Base-by-base conservation (phyloP, 2,113 vertebrate species). In the Ochotona princeps region DNA sequence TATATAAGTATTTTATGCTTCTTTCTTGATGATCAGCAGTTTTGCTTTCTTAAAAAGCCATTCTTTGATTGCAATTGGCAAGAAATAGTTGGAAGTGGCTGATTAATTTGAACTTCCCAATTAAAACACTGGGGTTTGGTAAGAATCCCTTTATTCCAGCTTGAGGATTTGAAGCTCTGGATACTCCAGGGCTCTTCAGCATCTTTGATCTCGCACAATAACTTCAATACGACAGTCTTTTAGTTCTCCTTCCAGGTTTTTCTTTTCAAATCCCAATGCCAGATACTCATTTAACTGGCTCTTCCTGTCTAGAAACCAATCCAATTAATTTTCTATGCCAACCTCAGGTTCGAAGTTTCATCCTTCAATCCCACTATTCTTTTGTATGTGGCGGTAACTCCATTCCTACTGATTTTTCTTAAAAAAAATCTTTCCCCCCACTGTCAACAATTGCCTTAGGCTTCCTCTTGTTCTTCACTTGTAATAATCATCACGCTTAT, bases 21-120 rank as follows among this genome's bases (percentile, higher is more conserved):
- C 17, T 80, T 81, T 94, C 57, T 88, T 93, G 66, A 79, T 94
- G 94, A 93, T 91, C 82, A 95, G 61, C 21, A 25, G 66, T 81
- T 92, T 70, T 85, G n/a, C 93, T 88, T 91, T 49, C 87, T 95
- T 63, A 84, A 95, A 96, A 92, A 93, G 73, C 65, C 75, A 10
- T 84, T 92, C 80, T 95, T 83, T 94, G 67, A 90, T 76, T 89
- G 38, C 69, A 93, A 94, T 26, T 88, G 82, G 86, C 76, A 65
- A 92, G 88, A 91, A 51, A 47, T 76, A 74, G 82, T 92, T 90
- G 47, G 75, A 85, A 80, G 7, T 89, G 84, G 84, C 54, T 79
- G 70, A 90, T 82, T 89, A 83, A 92, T 44, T 73, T 9, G 51
- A 92, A 87, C 11, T 63, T 91, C 83, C 69, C 82, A 96, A 95